phyloP scores from a whole-genome alignment of 2,113 vertebrate genomes.

The Varanus salvator region DNA sequence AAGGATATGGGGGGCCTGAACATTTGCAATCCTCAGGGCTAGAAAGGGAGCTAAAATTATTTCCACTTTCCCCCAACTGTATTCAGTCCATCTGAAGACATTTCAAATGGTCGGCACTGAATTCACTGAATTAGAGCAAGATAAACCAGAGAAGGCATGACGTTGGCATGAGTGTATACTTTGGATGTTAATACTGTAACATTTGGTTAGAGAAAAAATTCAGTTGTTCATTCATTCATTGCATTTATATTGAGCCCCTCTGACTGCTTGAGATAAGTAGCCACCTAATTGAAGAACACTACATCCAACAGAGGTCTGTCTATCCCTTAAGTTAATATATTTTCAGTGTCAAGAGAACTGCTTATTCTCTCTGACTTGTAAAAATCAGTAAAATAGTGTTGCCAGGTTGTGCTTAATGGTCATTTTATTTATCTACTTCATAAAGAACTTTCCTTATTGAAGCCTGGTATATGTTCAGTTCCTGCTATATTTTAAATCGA shows the following conservation, averaged over 20 bases:
- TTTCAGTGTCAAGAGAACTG: not conserved
- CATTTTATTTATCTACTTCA: not conserved
- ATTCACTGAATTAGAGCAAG: not conserved
- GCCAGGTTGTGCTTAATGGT: not conserved
- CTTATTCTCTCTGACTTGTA: not conserved
- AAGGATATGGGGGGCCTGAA: conserved; percentile 24
- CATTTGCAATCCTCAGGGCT: conserved; percentile 19
- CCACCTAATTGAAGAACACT: not conserved
- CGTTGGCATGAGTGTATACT: not conserved
- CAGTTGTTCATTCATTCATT: not conserved
- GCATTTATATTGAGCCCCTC: not conserved
- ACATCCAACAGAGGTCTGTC: not conserved
- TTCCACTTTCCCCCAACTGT: not conserved
- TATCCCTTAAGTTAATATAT: not conserved
- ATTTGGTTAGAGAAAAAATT: not conserved
- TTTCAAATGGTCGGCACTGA: not conserved
- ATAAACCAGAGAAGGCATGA: not conserved
- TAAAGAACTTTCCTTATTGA: not conserved
- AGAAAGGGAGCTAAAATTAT: not conserved
- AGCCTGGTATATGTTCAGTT: not conserved
- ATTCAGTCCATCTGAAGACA: not conserved
- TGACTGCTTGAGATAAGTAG: not conserved
- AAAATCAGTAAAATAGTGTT: not conserved
- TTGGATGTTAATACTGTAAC: not conserved
- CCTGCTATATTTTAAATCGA: not conserved